Conservation (phyloP, 2,113 vertebrate species). For the Limnothrissa miodon region DNA sequence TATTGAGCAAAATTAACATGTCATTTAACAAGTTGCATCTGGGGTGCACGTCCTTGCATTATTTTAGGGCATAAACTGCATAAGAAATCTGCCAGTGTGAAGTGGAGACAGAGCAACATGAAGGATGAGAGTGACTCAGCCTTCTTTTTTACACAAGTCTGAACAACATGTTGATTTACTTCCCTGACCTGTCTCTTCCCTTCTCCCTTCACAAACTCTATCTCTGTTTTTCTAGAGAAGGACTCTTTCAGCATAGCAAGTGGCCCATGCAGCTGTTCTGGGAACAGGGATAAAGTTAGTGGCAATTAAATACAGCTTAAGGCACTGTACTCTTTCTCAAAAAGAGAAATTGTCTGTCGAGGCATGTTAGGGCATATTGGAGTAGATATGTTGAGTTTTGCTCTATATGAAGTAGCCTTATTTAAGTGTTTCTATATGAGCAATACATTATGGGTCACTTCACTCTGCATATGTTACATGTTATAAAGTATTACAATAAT, state of each 20-base stretch:
- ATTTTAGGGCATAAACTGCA: not conserved
- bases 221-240: not conserved
- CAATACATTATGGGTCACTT: not conserved
- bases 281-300: not conserved
- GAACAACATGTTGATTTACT: not conserved
- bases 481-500: too few relatives aligned
- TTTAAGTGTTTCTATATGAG: not conserved
- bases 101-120: not conserved
- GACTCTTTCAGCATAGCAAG: not conserved
- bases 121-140: conserved; percentile 7
- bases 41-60: not conserved
- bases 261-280: not conserved
- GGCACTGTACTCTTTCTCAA: not conserved
- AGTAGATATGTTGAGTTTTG: not conserved
- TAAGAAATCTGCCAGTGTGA: not conserved
- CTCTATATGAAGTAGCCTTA: not conserved
- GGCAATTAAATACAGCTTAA: not conserved
- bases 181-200: not conserved
- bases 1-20: not conserved
- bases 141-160: not conserved
- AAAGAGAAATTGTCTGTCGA: too few relatives aligned
- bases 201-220: not conserved
- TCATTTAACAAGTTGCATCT: not conserved
- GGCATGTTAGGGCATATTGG: too few relatives aligned
- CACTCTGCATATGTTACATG: not conserved